Evolutionary conservation across 2,113 vertebrate genomes (phyloP), one percentile per base, ranked within the genome.

Genomic region (Athene cunicularia): DNA sequence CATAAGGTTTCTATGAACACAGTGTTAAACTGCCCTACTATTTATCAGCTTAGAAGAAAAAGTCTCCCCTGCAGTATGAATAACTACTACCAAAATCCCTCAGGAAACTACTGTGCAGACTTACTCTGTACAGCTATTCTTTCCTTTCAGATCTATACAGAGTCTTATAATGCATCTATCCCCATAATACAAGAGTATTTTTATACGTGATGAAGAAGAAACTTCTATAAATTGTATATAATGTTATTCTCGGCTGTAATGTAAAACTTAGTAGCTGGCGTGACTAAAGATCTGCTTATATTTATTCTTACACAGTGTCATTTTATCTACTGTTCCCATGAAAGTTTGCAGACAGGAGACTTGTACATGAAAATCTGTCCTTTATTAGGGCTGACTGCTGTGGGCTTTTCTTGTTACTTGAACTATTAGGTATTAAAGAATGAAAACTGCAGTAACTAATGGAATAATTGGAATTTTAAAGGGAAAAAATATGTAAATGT

Each of bases 371-470:
- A 67, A 93, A 81, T 47, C 35, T 86, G 16, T 28, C 28, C 53
- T 95, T 88, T 94, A 73, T 59, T 91, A 73, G n/a, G 50, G 20
- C 30, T 86, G 53, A 70, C 47, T 93, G 43, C 60, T 93, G 81
- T 85, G 52, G 22, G 14, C 49, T 95, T 76, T 93, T 90, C 68
- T 93, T 8, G 20, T 70, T 30, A 49, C 47, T 86, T 86, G 88
- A 93, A 75, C 28, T 90, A 49, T 58, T 95, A 88, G 35, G 8
- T 77, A 83, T 86, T 93, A 88, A 94, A 96, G 56, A 96, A 73
- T 47, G 41, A 63, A 86, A 45, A 55, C 24, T 74, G 32, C 27
- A 60, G 55, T 86, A 80, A 92, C 68, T 85, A 88, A 52, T 35
- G 37, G 21, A 82, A 30, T 81, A 94, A 66, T 24, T 92, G 62